Conservation (phyloP, 2,888 invertebrate species). For the Ephialtes manifestator region DNA sequence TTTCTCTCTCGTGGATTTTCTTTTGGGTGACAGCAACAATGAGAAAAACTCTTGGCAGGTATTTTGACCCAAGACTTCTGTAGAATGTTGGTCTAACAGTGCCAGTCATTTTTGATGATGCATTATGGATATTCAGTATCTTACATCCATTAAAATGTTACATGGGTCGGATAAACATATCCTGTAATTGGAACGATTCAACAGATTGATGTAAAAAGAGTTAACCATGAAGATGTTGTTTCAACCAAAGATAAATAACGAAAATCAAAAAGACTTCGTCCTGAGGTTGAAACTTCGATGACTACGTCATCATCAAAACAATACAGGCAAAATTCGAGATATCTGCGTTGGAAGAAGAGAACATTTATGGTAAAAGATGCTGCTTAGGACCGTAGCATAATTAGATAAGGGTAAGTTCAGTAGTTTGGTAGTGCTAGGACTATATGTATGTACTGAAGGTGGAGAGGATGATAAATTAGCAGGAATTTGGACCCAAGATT, state of each 20-base stretch:
- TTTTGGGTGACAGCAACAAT: not conserved
- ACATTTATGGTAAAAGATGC: not conserved
- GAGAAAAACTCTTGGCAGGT: not conserved
- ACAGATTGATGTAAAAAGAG: not conserved
- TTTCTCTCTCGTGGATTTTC: not conserved
- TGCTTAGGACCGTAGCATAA: slow-evolving; percentile 37
- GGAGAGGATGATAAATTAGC: slow-evolving; percentile 37
- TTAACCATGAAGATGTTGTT: not conserved
- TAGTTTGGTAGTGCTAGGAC: slow-evolving; percentile 64
- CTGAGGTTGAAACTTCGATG: no score
- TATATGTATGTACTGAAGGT: slow-evolving; percentile 8
- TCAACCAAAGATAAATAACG: no score
- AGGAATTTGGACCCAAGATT: not conserved
- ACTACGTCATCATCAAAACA: not conserved
- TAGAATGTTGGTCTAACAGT: not conserved
- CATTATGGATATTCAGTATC: not conserved
- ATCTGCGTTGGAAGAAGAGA: not conserved
- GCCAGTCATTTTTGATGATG: not conserved
- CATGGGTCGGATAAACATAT: not conserved
- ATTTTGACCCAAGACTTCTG: not conserved
- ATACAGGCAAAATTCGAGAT: no score
- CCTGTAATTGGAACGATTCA: not conserved
- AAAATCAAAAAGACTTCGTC: no score
- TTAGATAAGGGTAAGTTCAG: slow-evolving; percentile 48
- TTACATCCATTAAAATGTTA: not conserved